These are phyloP conservation scores for Podiceps cristatus DNA, from an alignment of 2,113 vertebrate genomes.

Conservation along the genomic window DNA sequence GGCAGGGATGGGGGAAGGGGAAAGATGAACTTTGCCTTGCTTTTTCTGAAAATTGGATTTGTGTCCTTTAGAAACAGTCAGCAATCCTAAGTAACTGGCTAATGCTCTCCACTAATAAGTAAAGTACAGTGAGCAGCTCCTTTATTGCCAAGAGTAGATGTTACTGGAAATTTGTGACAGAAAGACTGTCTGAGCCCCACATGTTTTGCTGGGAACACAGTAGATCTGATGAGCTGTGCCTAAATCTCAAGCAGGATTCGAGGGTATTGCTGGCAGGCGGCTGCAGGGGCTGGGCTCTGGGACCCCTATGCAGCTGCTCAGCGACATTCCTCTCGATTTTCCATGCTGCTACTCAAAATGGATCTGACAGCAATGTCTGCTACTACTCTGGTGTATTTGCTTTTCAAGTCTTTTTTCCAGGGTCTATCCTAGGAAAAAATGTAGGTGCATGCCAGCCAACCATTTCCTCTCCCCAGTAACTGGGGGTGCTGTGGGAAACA, in stretches of 20 bases:
- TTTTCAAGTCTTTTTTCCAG: conserved; percentile 39
- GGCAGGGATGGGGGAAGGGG: neutral
- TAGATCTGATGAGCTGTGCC: neutral
- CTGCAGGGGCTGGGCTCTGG: neutral
- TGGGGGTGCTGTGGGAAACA: neutral
- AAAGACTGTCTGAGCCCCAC: neutral
- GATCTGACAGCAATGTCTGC: conserved; percentile 49
- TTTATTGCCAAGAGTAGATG: neutral
- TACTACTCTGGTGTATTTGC: neutral
- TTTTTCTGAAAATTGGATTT: conserved; percentile 20
- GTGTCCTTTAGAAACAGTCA: neutral
- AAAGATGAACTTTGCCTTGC: conserved; percentile 30
- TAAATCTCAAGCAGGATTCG: neutral
- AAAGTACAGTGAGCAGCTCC: neutral
- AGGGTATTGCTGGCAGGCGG: neutral
- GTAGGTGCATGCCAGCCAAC: neutral
- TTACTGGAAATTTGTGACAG: conserved; percentile 20
- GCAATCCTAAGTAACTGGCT: neutral
- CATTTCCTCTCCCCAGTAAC: neutral
- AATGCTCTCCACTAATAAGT: neutral
- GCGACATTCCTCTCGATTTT: conserved; percentile 31
- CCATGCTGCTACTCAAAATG: neutral
- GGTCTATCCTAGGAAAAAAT: conserved; percentile 25
- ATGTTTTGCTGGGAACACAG: neutral
- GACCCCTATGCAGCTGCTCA: conserved; percentile 52